Base-by-base conservation (phyloP, 2,113 vertebrate species). In the Salminus brasiliensis region DNA sequence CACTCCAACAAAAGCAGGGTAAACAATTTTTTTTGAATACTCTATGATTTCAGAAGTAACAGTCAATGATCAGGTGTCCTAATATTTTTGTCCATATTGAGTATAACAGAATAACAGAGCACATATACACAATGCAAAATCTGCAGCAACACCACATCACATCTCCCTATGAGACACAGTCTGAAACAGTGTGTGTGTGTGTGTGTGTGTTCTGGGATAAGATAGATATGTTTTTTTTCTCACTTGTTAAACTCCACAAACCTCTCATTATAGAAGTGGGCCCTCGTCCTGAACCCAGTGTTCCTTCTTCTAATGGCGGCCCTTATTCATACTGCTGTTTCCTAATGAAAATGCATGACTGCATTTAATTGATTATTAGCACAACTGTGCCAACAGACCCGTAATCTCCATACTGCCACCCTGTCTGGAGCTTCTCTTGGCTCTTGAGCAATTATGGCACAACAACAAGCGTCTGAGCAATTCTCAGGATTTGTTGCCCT, bases 331-430 rank as follows among this genome's bases (percentile, higher is more conserved):
- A 25, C n/a, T 55, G n/a, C 52, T 23, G 52, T 25, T 25, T 25
- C 52, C 52, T 55, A 55, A 55, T 55, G n/a, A 55, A 55, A 55
- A 55, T 55, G n/a, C 52, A 55, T 9, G n/a, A 55, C 52, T 55
- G 25, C 52, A 23, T 55, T 55, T 55, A 55, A 55, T 25, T 55
- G 52, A 7, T 25, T 23, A 55, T 55, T 25, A 55, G 23, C n/a
- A 55, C 18, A n/a, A 25, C 52, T 10, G n/a, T 25, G 52, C 52
- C 52, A 55, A 55, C n/a, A 55, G 25, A 23, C 21, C 52, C 25
- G 52, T n/a, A 55, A 55, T 55, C n/a, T 55, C 52, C 52, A 55
- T 25, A 55, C 52, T 55, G 52, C 52, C 52, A 25, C 10, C 7
- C 52, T 25, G 52, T n/a, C 52, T 25, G 11, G 6, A 10, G 52